These are phyloP conservation scores for Leguminivora glycinivorella DNA, from an alignment of 1,140 invertebrate species.

Conservation along the genomic window DNA sequence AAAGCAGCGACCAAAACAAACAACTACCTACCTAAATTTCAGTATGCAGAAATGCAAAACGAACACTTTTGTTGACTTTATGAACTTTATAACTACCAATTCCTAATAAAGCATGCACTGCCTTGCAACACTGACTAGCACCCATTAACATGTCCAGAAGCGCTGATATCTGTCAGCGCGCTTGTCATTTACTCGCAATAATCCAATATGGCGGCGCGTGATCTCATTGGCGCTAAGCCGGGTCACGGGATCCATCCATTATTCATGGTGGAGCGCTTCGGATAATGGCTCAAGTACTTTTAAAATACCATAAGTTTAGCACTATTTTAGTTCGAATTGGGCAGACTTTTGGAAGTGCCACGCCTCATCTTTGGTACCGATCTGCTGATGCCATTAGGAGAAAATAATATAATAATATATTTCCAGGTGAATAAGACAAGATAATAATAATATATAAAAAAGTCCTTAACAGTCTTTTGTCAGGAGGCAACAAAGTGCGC, in stretches of 20 bases:
- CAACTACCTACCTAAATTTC: too few relatives aligned
- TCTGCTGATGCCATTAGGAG: too few relatives aligned
- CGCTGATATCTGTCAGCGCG: slow-evolving; percentile 3
- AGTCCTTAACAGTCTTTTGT: too few relatives aligned
- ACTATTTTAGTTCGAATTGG: slow-evolving; percentile 22
- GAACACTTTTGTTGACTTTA: too few relatives aligned
- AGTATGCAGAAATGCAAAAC: too few relatives aligned
- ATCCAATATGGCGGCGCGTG: slow-evolving; percentile 30
- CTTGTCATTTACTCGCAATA: slow-evolving; percentile 30
- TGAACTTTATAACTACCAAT: too few relatives aligned
- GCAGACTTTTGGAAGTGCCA: neutral
- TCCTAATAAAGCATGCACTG: neutral
- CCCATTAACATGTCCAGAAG: neutral
- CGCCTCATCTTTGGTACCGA: too few relatives aligned
- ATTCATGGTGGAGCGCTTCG: slow-evolving; percentile 26
- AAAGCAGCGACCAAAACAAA: too few relatives aligned
- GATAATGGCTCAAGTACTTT: slow-evolving; percentile 22
- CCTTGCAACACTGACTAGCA: neutral
- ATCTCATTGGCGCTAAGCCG: slow-evolving; percentile 29
- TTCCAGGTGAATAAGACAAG: too few relatives aligned
- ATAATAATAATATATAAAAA: too few relatives aligned
- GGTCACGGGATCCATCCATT: slow-evolving; percentile 30
- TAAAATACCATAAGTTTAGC: slow-evolving; percentile 27
- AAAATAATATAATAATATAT: too few relatives aligned
- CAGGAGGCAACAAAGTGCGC: too few relatives aligned